A percentile compares a stretch with the other conserved stretches of the same genome.
phyloP scores from a whole-genome alignment of 2,888 invertebrate species.

The Macrosoma leucophasiata region DNA sequence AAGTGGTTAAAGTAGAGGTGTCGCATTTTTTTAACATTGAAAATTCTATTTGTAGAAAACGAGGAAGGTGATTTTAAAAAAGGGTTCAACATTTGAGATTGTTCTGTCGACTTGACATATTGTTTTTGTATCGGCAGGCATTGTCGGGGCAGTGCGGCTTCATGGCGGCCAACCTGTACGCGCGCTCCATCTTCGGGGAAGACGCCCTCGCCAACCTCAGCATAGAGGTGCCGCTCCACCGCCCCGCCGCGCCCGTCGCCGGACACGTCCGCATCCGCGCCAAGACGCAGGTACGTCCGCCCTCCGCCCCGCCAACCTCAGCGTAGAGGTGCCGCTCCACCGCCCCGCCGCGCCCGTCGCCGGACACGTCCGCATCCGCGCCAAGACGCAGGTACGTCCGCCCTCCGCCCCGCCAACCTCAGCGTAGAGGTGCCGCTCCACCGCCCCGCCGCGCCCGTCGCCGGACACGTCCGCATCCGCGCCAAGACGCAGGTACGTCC shows the following conservation, averaged over 20 bases:
- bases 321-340: too few species aligned
- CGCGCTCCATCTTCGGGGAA: slow-evolving; percentile 98
- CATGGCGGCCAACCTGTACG: slow-evolving; percentile 99
- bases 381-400: too few species aligned
- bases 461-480: too few species aligned
- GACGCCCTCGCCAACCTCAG: slow-evolving; percentile 99
- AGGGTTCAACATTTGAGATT: background rate
- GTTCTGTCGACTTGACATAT: background rate
- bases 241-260: slow-evolving; percentile 90
- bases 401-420: too few species aligned
- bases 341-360: too few species aligned
- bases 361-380: too few species aligned
- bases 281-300: slow-evolving; percentile 91
- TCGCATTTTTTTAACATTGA: too few species aligned
- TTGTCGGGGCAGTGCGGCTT: slow-evolving; percentile 98
- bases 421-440: too few species aligned
- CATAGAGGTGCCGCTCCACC: slow-evolving; percentile 95
- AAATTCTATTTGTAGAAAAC: too few species aligned
- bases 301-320: slow-evolving; percentile 94
- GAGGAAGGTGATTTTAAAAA: background rate
- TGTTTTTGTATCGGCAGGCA: slow-evolving; percentile 69
- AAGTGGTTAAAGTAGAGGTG: too few species aligned
- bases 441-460: too few species aligned
- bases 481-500: too few species aligned
- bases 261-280: slow-evolving; percentile 99